Conservation (phyloP, 2,888 invertebrate species). For the Hypercompe scribonia region DNA sequence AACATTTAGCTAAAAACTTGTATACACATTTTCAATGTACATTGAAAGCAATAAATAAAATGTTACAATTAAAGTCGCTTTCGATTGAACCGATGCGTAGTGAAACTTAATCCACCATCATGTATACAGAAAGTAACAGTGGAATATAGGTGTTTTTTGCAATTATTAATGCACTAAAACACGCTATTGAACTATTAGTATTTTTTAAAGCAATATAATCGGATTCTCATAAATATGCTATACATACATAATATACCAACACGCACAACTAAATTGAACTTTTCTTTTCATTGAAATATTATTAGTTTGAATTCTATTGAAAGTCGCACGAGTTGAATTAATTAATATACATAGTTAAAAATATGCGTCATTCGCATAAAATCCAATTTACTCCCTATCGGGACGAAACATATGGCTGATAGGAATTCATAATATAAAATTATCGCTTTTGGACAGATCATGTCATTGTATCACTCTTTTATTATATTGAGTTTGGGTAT, state of each 20-base stretch:
- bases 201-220: slow-evolving; percentile 10
- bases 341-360: slow-evolving; percentile 68
- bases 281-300: slow-evolving; percentile 46
- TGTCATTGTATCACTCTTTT: slow-evolving; percentile 49
- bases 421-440: slow-evolving; percentile 78
- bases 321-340: slow-evolving; percentile 67
- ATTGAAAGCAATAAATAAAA: not conserved
- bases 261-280: slow-evolving; percentile 30
- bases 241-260: slow-evolving; percentile 8
- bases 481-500: slow-evolving; percentile 57
- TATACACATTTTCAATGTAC: not conserved
- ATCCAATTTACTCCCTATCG: slow-evolving; percentile 78
- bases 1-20: not conserved
- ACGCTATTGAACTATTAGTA: slow-evolving; percentile 36
- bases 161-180: slow-evolving; percentile 28
- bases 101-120: slow-evolving; percentile 25
- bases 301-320: slow-evolving; percentile 61
- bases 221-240: not conserved
- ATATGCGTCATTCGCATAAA: slow-evolving; percentile 77
- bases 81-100: slow-evolving; percentile 30
- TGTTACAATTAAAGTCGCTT: slow-evolving; percentile 34
- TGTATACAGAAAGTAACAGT: slow-evolving; percentile 39
- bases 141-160: slow-evolving; percentile 23
- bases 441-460: slow-evolving; percentile 70
- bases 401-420: slow-evolving; percentile 71